phyloP scores from a whole-genome alignment of 2,888 invertebrate species.

The Tenthredo distinguenda region DNA sequence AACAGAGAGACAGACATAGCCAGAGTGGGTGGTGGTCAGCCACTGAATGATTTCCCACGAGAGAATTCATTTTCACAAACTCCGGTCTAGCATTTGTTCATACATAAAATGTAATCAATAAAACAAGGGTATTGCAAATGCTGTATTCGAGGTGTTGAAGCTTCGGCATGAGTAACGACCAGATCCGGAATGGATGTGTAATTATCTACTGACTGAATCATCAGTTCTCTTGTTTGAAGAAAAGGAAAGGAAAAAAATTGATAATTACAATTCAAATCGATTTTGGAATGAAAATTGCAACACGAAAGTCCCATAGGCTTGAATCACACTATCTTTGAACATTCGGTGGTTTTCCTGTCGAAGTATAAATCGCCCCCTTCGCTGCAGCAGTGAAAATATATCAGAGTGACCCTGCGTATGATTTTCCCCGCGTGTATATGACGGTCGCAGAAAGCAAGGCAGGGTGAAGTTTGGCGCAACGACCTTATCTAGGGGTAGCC shows the following conservation, averaged over 20 bases:
- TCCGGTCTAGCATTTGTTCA: not conserved
- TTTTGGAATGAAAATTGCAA: not conserved
- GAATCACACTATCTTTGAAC: not conserved
- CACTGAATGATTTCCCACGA: conserved; percentile 2
- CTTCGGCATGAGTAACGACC: not conserved
- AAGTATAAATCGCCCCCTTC: not conserved
- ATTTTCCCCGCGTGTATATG: conserved; percentile 13
- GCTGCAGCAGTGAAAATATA: not conserved
- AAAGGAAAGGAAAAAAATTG: not conserved
- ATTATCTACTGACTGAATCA: not conserved
- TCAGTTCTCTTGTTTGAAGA: not conserved
- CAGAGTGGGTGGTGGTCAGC: not conserved
- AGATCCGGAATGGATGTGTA: not conserved
- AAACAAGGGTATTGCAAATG: not conserved
- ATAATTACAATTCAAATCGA: not conserved
- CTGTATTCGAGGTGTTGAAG: not conserved
- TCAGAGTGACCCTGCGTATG: conserved; percentile 22
- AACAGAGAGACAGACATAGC: not conserved
- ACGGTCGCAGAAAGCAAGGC: not conserved
- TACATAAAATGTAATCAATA: conserved; percentile 14
- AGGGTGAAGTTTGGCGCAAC: conserved; percentile 20
- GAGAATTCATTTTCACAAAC: not conserved
- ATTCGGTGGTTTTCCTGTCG: not conserved
- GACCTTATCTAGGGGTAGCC: conserved; percentile 4
- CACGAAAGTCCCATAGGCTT: not conserved